Base-by-base conservation (phyloP, 2,888 invertebrate genomes). In the Limnephilus rhombicus region DNA sequence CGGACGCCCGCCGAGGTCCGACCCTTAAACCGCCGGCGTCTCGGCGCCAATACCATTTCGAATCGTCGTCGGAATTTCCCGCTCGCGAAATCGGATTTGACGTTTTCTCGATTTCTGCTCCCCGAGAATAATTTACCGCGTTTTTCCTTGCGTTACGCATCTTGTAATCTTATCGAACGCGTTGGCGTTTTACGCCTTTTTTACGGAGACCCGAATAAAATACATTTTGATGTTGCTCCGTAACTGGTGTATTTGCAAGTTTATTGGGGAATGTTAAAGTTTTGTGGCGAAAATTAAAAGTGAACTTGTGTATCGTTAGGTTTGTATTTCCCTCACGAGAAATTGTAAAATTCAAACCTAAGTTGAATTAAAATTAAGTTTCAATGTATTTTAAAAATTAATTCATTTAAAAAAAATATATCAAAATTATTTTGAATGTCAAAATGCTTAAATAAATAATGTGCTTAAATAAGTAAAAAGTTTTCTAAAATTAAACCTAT, bases 1-100 rank as follows among this genome's bases (percentile, higher is more conserved):
- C 91, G 91, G 91, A 91, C 91, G 87, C 34, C 91, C 91, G 87
- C 80, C 37, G 37, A 37, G 37, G 29, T 31, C 89, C 80, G 41
- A 68, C 68, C 68, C 68, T 24, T 68, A 68, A 68, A 68, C 18
- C 68, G 68, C 31, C 82, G 89, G n/a, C 89, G 81, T 18, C 37
- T 18, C 80, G 34, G 89, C 81, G 89, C 53, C 89, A 68, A 68
- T 24, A 24, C n/a, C 68, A 68, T 80, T 31, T 29, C 80, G 68
- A 80, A 89, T 31, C 31, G 68, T 80, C 86, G 86, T 29, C 86
- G 86, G 31, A 29, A 31, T 88, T 80, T 88, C 88, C 80, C 88
- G 53, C 88, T 53, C 37, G 53, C n/a, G 29, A 68, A 68, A 29
- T 45, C 68, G 68, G 68, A 9, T 68, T 68, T 68, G n/a, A 68